Percentiles rank a stretch among this genome's conserved stretches.
These are phyloP conservation scores for Epistrophella euchroma DNA, from an alignment of 2,888 invertebrate species.

Conservation along the genomic window DNA sequence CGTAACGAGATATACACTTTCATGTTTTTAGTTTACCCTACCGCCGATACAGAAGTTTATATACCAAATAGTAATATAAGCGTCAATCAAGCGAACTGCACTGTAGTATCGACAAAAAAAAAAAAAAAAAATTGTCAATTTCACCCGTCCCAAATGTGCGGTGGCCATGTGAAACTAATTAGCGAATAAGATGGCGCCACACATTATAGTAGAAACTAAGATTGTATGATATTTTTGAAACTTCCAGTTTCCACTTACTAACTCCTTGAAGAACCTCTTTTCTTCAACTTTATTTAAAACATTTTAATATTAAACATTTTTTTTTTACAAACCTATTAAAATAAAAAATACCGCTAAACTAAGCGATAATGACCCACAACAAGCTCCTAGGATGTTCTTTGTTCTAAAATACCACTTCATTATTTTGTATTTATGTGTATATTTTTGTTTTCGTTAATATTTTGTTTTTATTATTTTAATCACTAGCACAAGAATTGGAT, in stretches of 20 bases:
- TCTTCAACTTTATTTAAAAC: neutral
- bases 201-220: constrained; percentile 12
- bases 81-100: neutral
- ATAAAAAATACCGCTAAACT: constrained; percentile 46
- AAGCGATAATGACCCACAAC: constrained; percentile 49
- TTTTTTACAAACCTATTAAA: constrained; percentile 67
- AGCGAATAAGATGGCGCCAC: constrained; percentile 43
- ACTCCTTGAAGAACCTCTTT: neutral
- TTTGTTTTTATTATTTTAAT: constrained; percentile 21
- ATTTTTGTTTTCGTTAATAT: constrained; percentile 1
- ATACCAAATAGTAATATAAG: neutral
- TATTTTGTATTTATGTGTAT: constrained; percentile 28
- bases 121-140: constrained; percentile 5
- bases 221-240: neutral
- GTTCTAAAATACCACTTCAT: constrained; percentile 71
- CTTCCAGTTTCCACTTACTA: neutral
- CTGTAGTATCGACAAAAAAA: neutral
- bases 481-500: constrained; percentile 66
- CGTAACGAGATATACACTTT: too few relatives aligned
- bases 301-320: neutral
- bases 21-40: too few relatives aligned
- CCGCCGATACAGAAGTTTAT: too few relatives aligned
- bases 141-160: constrained; percentile 30
- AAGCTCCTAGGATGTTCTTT: constrained; percentile 52
- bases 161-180: constrained; percentile 59